Evolutionary conservation across 2,888 invertebrate species (phyloP).

Genomic region (Dynastes grantii): DNA sequence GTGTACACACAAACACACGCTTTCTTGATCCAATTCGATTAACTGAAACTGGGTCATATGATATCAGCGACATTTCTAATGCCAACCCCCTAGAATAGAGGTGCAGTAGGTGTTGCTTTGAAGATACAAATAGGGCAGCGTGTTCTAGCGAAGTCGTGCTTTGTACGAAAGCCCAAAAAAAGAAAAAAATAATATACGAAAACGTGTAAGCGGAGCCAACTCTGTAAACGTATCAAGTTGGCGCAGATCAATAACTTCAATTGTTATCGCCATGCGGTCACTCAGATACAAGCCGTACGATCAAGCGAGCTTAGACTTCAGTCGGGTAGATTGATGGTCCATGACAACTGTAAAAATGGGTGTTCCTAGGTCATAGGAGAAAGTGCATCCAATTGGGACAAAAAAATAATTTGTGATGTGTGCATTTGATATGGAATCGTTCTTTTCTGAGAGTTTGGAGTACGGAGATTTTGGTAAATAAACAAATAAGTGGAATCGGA

Average conservation of each 20-base stretch:
- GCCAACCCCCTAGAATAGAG: too few relatives aligned
- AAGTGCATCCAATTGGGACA: too few relatives aligned
- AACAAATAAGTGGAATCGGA: background rate
- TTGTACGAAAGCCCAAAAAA: background rate
- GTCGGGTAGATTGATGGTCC: background rate
- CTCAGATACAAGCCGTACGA: background rate
- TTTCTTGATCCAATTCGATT: background rate
- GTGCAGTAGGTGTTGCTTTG: too few relatives aligned
- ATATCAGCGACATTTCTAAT: background rate
- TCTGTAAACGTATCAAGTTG: slow-evolving; percentile 21
- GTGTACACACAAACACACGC: background rate
- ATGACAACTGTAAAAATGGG: slow-evolving; percentile 5
- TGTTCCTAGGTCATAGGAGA: background rate
- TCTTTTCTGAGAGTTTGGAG: background rate
- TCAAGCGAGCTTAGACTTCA: background rate
- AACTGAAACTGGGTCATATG: slow-evolving; percentile 17
- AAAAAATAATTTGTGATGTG: background rate
- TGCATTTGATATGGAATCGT: background rate
- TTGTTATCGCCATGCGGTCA: slow-evolving; percentile 47
- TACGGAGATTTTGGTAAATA: too few relatives aligned
- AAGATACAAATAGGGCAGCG: too few relatives aligned
- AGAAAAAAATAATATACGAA: too few relatives aligned
- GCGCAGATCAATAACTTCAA: slow-evolving; percentile 48
- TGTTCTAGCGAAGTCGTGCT: background rate
- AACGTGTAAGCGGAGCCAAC: slow-evolving; percentile 2